Evolutionary conservation across 2,888 invertebrate genomes (phyloP), one percentile per base, ranked within the genome.

Genomic region (Drymonia ruficornis): DNA sequence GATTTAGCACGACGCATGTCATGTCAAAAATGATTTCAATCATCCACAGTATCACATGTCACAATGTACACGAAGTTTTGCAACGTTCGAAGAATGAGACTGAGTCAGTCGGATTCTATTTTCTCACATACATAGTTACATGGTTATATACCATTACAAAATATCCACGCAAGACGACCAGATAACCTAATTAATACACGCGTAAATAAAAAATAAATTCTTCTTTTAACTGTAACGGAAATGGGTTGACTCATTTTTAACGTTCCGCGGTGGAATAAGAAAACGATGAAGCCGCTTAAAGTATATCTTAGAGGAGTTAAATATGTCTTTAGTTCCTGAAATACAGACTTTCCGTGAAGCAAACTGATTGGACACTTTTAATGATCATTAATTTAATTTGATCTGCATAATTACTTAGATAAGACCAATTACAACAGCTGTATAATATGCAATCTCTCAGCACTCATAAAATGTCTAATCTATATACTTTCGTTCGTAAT

Each of bases 161-260:
- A 79, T 78, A 53, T 65, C 66, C 55, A 65, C 62, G 50, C 67
- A 56, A 67, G 67, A 70, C 68, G 74, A 77, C 65, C 70, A 69
- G 62, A 66, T 60, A 68, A 67, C 66, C 72, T 70, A 77, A 76
- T 76, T 74, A 70, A 70, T 71, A 55, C 61, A 59, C 61, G 56
- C 12, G 46, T 47, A 52, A 50, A 72, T 62, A 73, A 73, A 71
- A 78, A 80, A 78, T 67, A 56, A 67, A 78, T 72, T 72, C 71
- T 65, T 45, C 63, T 69, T 67, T 53, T 78, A 80, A 74, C 76
- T 80, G 76, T 79, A 79, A 79, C 78, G 78, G 78, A 83, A 83
- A 78, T 68, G 50, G 66, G 63, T 65, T 69, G 67, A 74, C 72
- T 70, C 72, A 74, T 70, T 71, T 74, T 66, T 72, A 54, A 67